Base-by-base conservation (phyloP, 2,888 invertebrate genomes). In the Lycia hirtaria region DNA sequence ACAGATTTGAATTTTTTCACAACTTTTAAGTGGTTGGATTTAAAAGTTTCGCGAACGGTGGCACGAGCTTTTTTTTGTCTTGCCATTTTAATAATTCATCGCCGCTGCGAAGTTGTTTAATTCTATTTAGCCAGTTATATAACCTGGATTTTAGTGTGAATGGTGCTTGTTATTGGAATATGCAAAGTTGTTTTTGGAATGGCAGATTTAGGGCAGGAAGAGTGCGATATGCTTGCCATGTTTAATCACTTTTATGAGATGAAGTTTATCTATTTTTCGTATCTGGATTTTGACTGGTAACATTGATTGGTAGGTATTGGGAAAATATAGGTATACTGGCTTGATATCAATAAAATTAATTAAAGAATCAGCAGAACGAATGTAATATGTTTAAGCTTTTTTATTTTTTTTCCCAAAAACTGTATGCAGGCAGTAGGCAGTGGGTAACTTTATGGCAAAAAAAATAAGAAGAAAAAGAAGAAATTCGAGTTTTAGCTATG, bases 1-100 rank as follows among this genome's bases (percentile, higher is more conserved):
- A 67, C 60, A 71, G 68, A 68, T 72, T 72, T 69, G 64, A 54
- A 64, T 65, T 65, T 71, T 61, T 68, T 60, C 56, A 53, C 50
- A 75, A 72, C 44, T 75, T 76, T 72, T 72, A 75, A 78, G 72
- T 69, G 68, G 68, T 45, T 14, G 47, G 70, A 62, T 63, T 66
- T 64, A 60, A 54, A 69, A 75, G 75, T 66, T 72, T 64, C 49
- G 49, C 43, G 56, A 56, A 54, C 45, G 30, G 45, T 47, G 43
- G 48, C 38, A 47, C 47, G 53, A 59, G 33, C 48, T 59, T 68
- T 64, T 69, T 71, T 66, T 54, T 64, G 63, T 63, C 52, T 65
- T 56, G 24, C 43, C 50, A 54, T 62, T n/a, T 65, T 55, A 60
- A 76, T 71, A 70, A 73, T 67, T 75, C 72, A 73, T 69, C 56